Percentiles rank a stretch among this genome's conserved stretches.
These are phyloP conservation scores for Calephelis virginiensis DNA, from an alignment of 1,140 invertebrate genomes.

Conservation along the genomic window DNA sequence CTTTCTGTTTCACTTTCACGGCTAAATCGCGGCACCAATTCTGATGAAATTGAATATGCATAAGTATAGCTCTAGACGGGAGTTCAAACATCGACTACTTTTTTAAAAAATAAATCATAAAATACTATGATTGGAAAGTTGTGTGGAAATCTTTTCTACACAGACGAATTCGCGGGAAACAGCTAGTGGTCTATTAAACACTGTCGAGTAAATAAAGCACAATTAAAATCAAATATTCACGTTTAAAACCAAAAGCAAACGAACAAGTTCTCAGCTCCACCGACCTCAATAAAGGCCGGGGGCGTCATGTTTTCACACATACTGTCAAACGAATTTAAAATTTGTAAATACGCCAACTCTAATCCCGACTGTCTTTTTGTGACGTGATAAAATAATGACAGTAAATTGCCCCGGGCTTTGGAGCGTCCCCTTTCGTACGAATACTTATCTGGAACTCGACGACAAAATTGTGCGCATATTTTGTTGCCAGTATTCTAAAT, in stretches of 20 bases:
- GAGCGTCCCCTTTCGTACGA: conserved; percentile 33
- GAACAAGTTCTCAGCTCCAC: conserved; percentile 35
- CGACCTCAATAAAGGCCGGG: conserved; percentile 55
- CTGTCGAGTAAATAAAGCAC: too few relatives aligned
- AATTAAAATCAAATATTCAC: conserved; percentile 10
- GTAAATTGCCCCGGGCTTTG: conserved; percentile 48
- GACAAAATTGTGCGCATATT: conserved; percentile 20
- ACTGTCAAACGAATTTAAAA: conserved; percentile 59
- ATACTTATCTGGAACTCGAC: conserved; percentile 35
- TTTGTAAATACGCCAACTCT: conserved; percentile 57
- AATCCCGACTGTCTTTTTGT: conserved; percentile 58
- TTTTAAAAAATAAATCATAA: too few relatives aligned
- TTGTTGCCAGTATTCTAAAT: neutral
- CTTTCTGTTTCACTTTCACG: too few relatives aligned
- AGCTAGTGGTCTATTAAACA: too few relatives aligned
- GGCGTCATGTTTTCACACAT: conserved; percentile 58
- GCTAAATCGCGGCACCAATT: too few relatives aligned
- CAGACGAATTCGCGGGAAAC: too few relatives aligned
- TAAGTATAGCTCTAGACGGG: too few relatives aligned
- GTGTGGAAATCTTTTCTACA: too few relatives aligned
- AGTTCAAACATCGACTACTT: too few relatives aligned
- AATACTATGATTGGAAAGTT: too few relatives aligned
- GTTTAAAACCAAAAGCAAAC: conserved; percentile 25
- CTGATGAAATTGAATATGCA: too few relatives aligned
- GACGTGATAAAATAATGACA: conserved; percentile 69